phyloP scores from a whole-genome alignment of 2,888 invertebrate species.

The Zelleria hepariella region DNA sequence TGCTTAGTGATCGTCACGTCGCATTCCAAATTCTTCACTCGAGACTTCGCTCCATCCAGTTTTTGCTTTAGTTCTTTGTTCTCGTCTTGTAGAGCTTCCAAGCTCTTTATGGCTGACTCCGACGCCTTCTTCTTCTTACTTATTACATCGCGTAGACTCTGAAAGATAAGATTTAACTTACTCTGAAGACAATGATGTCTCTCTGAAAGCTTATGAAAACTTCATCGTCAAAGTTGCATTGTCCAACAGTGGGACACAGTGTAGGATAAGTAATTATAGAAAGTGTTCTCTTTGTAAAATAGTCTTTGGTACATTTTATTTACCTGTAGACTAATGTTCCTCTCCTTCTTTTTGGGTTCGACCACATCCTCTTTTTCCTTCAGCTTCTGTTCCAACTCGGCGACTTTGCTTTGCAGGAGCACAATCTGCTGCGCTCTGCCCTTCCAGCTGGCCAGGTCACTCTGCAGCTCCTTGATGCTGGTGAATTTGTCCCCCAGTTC shows the following conservation, averaged over 20 bases:
- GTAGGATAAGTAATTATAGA: too few species aligned
- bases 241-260: too few species aligned
- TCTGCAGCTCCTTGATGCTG: constrained; percentile 73
- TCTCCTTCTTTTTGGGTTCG: constrained; percentile 39
- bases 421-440: constrained; percentile 84
- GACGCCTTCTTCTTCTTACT: constrained; percentile 69
- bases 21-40: constrained; percentile 77
- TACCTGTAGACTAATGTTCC: constrained; percentile 34
- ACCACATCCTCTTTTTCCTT: constrained; percentile 43
- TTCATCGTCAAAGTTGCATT: too few species aligned
- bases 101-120: constrained; percentile 73
- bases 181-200: neutral
- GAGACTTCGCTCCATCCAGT: constrained; percentile 76
- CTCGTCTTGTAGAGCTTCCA: constrained; percentile 64
- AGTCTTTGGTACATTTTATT: neutral
- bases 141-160: constrained; percentile 68
- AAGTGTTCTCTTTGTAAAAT: too few species aligned
- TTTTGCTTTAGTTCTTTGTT: constrained; percentile 75
- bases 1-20: constrained; percentile 72
- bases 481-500: constrained; percentile 82
- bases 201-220: neutral
- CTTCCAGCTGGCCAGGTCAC: constrained; percentile 77
- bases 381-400: constrained; percentile 76
- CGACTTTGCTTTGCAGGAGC: constrained; percentile 76
- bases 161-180: constrained; percentile 11